Percentiles rank a stretch among this genome's conserved stretches.
Conservation (phyloP, 2,888 invertebrate genomes). For the Phanerotoma sp. region DNA sequence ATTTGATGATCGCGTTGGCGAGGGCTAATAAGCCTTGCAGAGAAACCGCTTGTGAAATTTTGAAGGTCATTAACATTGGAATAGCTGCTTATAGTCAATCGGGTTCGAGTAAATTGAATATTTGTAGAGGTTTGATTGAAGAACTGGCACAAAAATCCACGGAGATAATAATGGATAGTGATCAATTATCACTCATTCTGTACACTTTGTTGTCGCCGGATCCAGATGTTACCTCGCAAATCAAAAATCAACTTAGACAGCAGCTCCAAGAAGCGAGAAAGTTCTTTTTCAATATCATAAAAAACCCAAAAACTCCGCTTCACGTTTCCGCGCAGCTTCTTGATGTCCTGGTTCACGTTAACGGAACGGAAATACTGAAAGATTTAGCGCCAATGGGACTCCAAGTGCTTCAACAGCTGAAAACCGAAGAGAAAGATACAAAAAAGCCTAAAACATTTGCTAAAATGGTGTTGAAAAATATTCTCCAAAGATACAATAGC, state of each 20-base stretch:
- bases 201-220: slow-evolving; percentile 65
- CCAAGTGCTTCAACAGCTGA: slow-evolving; percentile 30
- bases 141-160: slow-evolving; percentile 59
- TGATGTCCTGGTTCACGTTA: slow-evolving; percentile 58
- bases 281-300: slow-evolving; percentile 49
- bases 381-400: slow-evolving; percentile 50
- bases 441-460: slow-evolving; percentile 57
- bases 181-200: slow-evolving; percentile 67
- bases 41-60: slow-evolving; percentile 60
- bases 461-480: slow-evolving; percentile 61
- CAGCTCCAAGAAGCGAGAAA: slow-evolving; percentile 41
- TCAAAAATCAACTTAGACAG: slow-evolving; percentile 34
- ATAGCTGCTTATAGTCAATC: too few species aligned
- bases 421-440: too few species aligned
- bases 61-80: slow-evolving; percentile 58
- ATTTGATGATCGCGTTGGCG: slow-evolving; percentile 63
- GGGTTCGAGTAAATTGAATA: slow-evolving; percentile 38
- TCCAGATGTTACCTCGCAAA: slow-evolving; percentile 53
- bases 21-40: slow-evolving; percentile 63
- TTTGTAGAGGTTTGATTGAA: slow-evolving; percentile 54
- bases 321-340: slow-evolving; percentile 60
- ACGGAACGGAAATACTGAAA: slow-evolving; percentile 58
- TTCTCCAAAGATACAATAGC: slow-evolving; percentile 63
- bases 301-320: slow-evolving; percentile 56
- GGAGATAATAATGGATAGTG: slow-evolving; percentile 68